phyloP scores from a whole-genome alignment of 2,888 invertebrate genomes.

The Steromphala cineraria region DNA sequence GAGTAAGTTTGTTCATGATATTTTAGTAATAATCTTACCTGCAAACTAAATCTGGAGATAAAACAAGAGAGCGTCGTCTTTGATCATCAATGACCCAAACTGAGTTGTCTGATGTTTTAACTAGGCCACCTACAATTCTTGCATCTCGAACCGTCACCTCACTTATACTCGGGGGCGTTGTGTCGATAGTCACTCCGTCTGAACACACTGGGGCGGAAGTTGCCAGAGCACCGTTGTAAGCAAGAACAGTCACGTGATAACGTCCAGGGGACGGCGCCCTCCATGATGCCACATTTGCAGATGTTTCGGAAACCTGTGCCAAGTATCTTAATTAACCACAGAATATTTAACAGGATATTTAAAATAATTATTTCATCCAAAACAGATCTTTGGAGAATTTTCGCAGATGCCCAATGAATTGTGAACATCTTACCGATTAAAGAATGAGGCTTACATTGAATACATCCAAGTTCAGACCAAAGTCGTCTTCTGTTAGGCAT shows the following conservation, averaged over 20 bases:
- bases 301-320: conserved; percentile 37
- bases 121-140: conserved; percentile 40
- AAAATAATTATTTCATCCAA: too few species aligned
- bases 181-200: conserved; percentile 54
- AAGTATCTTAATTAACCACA: too few species aligned
- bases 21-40: conserved; percentile 36
- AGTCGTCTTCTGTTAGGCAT: not conserved
- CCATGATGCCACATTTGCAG: conserved; percentile 34
- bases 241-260: conserved; percentile 56
- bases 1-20: too few species aligned
- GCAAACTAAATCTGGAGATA: conserved; percentile 29
- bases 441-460: too few species aligned
- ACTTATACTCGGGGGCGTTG: conserved; percentile 33
- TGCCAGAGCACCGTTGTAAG: conserved; percentile 55
- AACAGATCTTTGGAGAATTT: too few species aligned
- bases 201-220: conserved; percentile 59
- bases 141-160: conserved; percentile 43
- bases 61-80: conserved; percentile 35
- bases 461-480: not conserved
- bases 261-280: conserved; percentile 38
- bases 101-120: conserved; percentile 24
- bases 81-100: conserved; percentile 40
- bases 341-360: too few species aligned
- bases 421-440: too few species aligned
- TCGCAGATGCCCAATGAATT: too few species aligned